Base-by-base conservation (phyloP, 2,888 invertebrate genomes). In the Hypena proboscidalis region DNA sequence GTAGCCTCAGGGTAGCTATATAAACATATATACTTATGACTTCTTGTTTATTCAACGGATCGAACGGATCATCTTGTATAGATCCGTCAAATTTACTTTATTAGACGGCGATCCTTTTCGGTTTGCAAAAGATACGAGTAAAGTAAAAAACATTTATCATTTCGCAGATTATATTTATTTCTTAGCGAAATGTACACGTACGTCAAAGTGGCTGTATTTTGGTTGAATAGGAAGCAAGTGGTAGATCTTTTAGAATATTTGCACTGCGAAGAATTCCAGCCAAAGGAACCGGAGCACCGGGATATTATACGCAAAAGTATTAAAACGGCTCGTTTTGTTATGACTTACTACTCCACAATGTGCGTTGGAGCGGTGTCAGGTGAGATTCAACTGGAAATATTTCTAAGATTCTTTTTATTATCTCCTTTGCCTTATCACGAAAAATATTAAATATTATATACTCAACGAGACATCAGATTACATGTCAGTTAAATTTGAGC, bases 131-230 rank as follows among this genome's bases (percentile, higher is more conserved):
- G 19, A 59, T 38, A 41, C 33, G 21, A 44, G 10, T 49, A 31
- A 29, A 44, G 41, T 35, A 26, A 29, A 10, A 25, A 33, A 4
- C 25, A 17, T 36, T 25, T 20, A 30, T 15, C 23, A 39, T 52
- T 48, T 84, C 83, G 30, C 80, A 91, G 91, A 22, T 67, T 91
- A 22, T 91, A 91, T 58, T 75, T 91, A 52, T 90, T 90, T 55
- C 77, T 91, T 15, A 91, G 91, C 55, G 91, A 91, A 70, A 89
- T 90, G 82, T 91, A 90, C 49, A 91, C 91, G 3, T 90, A 88
- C 57, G 82, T 91, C 54, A 91, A 91, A 70, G 63, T 91, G 13
- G 77, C 78, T 9, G 89, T 85, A 32, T 89, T 91, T 62, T 89
- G 90, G 89, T 49, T 80, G 44, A 90, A 91, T 53, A 86, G 75